Evolutionary conservation across 2,888 invertebrate genomes (phyloP), one percentile per base, ranked within the genome.

Genomic region (Sepioteuthis lessoniana): DNA sequence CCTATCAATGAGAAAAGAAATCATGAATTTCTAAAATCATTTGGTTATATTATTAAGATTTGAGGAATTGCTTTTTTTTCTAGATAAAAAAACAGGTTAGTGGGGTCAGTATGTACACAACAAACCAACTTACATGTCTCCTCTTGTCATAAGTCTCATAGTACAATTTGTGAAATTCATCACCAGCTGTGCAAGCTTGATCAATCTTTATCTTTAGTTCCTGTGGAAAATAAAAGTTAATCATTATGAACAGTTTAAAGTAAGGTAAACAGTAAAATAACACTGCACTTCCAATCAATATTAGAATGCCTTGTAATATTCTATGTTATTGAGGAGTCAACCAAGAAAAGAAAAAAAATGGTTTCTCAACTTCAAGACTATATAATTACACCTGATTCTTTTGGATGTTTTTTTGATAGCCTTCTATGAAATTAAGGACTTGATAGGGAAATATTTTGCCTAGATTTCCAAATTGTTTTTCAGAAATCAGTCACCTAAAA

Each of bases 61-160:
- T 21, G 21, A 25, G 21, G 21, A 55, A 55, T 55, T 25, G 5
- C 4, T 21, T 55, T 28, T 25, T 55, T 21, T 55, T 21, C 5
- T 25, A 21, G 55, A n/a, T n/a, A n/a, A n/a, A n/a, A 55, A 55
- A 5, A 55, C 21, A 25, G 55, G 76, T 76, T 76, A 76, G 76
- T 76, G n/a, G n/a, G n/a, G n/a, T 76, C n/a, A 76, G 55, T 7
- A n/a, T 50, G 16, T 28, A 55, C 21, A 37, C 28, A 35, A 28
- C 5, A 55, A 35, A 16, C 31, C 35, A 25, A 96, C 97, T 97
- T 97, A 98, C 98, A 97, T 99, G 98, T 97, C 99, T 98, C 95
- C 98, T 98, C 97, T 98, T 98, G 96, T 99, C 99, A 94, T 99
- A 97, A 96, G 98, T 98, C 96, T 98, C 98, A 97, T 99, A 99